These are phyloP conservation scores for Stictonetta naevosa DNA, from an alignment of 2,113 vertebrate species.

Conservation along the genomic window DNA sequence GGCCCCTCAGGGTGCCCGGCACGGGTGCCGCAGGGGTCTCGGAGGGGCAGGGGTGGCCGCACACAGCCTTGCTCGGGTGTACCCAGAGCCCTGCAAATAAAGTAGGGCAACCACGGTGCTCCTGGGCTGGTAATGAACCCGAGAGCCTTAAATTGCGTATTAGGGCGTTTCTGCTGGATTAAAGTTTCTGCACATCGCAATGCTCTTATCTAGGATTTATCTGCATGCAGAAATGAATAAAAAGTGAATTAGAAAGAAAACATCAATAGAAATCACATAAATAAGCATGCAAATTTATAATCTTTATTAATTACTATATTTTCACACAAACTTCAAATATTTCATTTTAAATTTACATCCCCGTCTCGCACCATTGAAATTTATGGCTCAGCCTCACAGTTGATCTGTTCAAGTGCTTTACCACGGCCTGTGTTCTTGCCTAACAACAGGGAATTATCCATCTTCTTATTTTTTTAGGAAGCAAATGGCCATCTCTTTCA, in stretches of 20 bases:
- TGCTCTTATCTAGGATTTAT: slow-evolving; percentile 28
- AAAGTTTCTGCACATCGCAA: not conserved
- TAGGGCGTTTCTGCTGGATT: not conserved
- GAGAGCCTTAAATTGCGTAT: not conserved
- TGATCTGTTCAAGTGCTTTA: not conserved
- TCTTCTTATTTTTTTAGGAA: not conserved
- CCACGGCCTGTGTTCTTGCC: not conserved
- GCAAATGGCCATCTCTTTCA: not conserved
- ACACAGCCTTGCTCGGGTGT: not conserved
- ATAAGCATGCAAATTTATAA: not conserved
- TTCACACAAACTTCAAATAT: not conserved
- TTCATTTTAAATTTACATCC: not conserved
- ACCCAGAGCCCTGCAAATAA: not conserved
- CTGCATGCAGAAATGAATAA: not conserved
- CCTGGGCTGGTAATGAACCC: not conserved
- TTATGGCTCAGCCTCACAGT: not conserved
- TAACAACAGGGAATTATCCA: not conserved
- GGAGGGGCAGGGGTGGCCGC: not conserved
- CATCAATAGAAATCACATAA: not conserved
- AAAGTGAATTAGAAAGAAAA: slow-evolving; percentile 29
- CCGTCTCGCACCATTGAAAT: not conserved
- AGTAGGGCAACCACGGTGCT: not conserved
- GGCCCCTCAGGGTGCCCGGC: not conserved
- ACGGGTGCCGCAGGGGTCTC: not conserved
- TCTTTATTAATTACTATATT: not conserved